A percentile compares a stretch with the other conserved stretches of the same genome.
phyloP scores from a whole-genome alignment of 2,888 invertebrate species.

The Amphiduros pacificus region DNA sequence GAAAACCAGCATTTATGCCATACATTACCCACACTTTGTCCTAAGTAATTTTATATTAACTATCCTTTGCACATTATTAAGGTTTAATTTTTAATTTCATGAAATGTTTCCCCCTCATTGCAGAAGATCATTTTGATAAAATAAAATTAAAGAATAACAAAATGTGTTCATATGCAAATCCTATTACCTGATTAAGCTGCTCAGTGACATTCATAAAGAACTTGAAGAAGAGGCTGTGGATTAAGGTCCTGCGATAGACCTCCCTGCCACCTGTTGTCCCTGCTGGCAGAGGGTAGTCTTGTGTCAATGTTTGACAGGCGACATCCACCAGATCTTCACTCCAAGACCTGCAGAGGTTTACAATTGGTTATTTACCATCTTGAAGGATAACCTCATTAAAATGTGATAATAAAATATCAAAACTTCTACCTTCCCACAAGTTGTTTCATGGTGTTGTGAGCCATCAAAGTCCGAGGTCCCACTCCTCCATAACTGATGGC shows the following conservation, averaged over 20 bases:
- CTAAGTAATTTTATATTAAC: no score
- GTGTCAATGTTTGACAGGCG: conserved; percentile 68
- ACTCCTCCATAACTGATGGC: conserved; percentile 87
- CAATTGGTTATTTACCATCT: background rate
- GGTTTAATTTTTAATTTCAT: no score
- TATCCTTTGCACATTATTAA: no score
- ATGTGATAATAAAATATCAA: no score
- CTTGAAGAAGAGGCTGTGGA: conserved; percentile 66
- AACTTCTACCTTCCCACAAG: conserved; percentile 62
- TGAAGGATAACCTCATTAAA: background rate
- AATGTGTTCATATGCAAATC: no score
- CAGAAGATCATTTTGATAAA: no score
- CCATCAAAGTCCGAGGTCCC: conserved; percentile 81
- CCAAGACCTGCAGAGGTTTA: conserved; percentile 65
- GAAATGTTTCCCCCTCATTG: no score
- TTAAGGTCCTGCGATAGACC: conserved; percentile 74
- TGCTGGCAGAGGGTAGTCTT: conserved; percentile 76
- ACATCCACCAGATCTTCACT: conserved; percentile 67
- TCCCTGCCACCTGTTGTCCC: conserved; percentile 83
- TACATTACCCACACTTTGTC: no score
- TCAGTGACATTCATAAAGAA: conserved; percentile 57
- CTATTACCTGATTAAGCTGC: background rate
- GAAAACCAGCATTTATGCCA: no score
- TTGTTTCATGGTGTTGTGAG: conserved; percentile 68
- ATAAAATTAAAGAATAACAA: no score